Evolutionary conservation across 2,113 vertebrate species (phyloP).

Genomic region (Stigmatopora argus): DNA sequence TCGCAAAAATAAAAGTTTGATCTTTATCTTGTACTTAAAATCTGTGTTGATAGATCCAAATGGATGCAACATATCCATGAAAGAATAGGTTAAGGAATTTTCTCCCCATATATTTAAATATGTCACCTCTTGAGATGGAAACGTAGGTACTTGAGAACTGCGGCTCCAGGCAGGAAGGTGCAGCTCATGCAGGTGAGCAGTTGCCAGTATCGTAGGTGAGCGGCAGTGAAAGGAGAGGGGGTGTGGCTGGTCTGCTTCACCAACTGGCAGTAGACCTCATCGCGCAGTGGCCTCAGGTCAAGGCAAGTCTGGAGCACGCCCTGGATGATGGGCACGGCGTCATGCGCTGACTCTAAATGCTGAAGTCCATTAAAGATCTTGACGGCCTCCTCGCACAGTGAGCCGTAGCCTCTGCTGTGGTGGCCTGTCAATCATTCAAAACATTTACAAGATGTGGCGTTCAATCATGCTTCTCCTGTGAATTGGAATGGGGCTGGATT

Average conservation of each 20-base stretch:
- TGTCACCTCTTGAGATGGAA: conserved; percentile 89
- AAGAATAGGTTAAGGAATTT: neutral
- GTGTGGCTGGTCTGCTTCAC: conserved; percentile 93
- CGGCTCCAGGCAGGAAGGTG: conserved; percentile 84
- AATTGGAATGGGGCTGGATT: no score
- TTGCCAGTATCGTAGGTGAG: conserved; percentile 91
- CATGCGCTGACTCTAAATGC: conserved; percentile 82
- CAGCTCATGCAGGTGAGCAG: conserved; percentile 97
- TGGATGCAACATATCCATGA: no score
- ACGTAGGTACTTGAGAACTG: conserved; percentile 80
- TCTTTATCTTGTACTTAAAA: no score
- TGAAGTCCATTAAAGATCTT: conserved; percentile 92
- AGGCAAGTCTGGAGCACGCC: conserved; percentile 94
- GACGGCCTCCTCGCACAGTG: conserved; percentile 88
- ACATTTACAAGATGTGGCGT: neutral
- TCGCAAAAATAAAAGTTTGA: no score
- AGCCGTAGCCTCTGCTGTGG: conserved; percentile 76
- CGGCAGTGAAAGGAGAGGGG: conserved; percentile 67
- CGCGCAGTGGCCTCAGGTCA: conserved; percentile 88
- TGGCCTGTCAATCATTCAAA: conserved; percentile 56
- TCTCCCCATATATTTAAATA: neutral
- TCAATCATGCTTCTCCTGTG: neutral
- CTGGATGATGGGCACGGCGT: conserved; percentile 89
- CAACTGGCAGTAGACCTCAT: conserved; percentile 96
- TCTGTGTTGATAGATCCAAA: no score